Conservation (phyloP, 2,888 invertebrate genomes). For the Torymus tubicola region DNA sequence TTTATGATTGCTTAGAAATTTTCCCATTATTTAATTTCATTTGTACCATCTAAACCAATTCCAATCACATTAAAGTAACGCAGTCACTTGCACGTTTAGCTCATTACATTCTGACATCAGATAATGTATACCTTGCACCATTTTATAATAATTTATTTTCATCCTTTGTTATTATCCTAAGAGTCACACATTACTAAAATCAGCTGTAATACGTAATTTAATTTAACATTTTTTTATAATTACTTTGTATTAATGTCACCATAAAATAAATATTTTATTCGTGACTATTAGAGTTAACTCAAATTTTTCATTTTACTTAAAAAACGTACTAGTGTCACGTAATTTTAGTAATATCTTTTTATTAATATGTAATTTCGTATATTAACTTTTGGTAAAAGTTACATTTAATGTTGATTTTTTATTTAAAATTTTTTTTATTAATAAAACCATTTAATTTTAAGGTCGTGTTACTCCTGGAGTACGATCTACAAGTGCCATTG, state of each 20-base stretch:
- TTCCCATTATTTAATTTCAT: constrained; percentile 30
- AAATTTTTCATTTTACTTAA: constrained; percentile 8
- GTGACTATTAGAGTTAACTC: constrained; percentile 2
- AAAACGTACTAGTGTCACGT: constrained; percentile 18
- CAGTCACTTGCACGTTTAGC: constrained; percentile 42
- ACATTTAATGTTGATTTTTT: neutral
- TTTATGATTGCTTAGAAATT: constrained; percentile 57
- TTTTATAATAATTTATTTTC: constrained; percentile 2
- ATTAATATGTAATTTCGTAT: constrained; percentile 53
- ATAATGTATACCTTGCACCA: constrained; percentile 23
- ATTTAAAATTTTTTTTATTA: neutral
- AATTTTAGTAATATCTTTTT: constrained; percentile 29
- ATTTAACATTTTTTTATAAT: no score
- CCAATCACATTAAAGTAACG: constrained; percentile 31
- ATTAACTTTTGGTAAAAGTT: constrained; percentile 43
- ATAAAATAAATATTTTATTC: neutral
- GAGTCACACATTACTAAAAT: neutral
- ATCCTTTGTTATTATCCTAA: neutral
- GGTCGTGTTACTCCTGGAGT: constrained; percentile 67
- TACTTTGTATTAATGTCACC: neutral
- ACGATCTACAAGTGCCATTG: constrained; percentile 94
- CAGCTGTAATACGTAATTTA: no score
- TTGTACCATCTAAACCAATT: constrained; percentile 23
- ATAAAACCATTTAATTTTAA: constrained; percentile 53
- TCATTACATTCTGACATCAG: constrained; percentile 4